These are phyloP conservation scores for Strigamia maritima DNA, from an alignment of 2,888 invertebrate genomes.

Conservation along the genomic window DNA sequence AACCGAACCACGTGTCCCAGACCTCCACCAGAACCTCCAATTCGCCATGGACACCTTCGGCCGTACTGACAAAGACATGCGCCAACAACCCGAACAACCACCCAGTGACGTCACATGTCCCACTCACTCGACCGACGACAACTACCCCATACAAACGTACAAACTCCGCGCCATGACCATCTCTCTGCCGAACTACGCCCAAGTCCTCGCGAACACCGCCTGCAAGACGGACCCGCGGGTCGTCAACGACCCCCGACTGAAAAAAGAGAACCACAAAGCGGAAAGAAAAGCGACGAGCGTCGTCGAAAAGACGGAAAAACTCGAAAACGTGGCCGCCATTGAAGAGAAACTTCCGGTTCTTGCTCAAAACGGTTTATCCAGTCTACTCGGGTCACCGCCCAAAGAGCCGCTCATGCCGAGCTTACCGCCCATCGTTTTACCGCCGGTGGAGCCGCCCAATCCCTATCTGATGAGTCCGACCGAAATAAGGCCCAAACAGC, in stretches of 20 bases:
- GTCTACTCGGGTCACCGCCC: background rate
- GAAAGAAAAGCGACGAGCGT: too few species aligned
- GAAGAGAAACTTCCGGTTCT: background rate
- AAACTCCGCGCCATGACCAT: slow-evolving; percentile 39
- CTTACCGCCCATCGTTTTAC: background rate
- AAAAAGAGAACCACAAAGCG: slow-evolving; percentile 44
- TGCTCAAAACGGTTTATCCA: background rate
- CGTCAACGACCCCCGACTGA: slow-evolving; percentile 52
- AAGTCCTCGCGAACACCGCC: slow-evolving; percentile 35
- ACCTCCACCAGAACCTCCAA: background rate
- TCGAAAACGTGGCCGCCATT: background rate
- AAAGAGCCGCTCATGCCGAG: background rate
- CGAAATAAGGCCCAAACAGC: background rate
- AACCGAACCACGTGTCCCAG: background rate
- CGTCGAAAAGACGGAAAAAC: background rate
- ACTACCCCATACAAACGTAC: slow-evolving; percentile 41
- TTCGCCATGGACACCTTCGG: background rate
- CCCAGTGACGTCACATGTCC: too few species aligned
- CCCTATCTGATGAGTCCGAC: background rate
- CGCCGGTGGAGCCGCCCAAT: background rate
- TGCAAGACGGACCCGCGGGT: slow-evolving; percentile 46
- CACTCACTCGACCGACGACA: background rate
- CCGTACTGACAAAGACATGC: slow-evolving; percentile 25
- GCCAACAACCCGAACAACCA: too few species aligned
- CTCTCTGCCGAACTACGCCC: slow-evolving; percentile 42